Conservation (phyloP, 2,797 vertebrate species). For the Gobio occitaniae region DNA sequence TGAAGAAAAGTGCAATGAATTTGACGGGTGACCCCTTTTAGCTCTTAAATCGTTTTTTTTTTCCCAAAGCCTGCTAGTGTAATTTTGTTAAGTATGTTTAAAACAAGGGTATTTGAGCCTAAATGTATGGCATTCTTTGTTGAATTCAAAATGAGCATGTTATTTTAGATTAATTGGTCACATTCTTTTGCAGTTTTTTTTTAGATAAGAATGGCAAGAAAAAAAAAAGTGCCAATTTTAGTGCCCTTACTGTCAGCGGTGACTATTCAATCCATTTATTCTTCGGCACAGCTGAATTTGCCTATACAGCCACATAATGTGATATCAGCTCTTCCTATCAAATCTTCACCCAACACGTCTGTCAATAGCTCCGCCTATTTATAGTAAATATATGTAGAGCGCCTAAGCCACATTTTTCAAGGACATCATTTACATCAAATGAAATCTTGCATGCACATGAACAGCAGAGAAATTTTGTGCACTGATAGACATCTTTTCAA, state of each 20-base stretch:
- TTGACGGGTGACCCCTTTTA: neutral
- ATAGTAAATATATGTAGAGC: conserved; percentile 42
- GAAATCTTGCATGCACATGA: conserved; percentile 4
- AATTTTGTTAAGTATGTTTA: neutral
- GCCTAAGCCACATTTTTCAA: conserved; percentile 47
- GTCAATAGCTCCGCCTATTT: conserved; percentile 53
- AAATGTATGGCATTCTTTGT: neutral
- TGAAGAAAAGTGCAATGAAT: conserved; percentile 27
- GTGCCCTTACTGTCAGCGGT: conserved; percentile 15
- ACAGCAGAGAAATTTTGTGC: neutral
- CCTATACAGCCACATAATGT: neutral
- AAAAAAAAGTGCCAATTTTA: neutral
- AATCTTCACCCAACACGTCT: conserved; percentile 42
- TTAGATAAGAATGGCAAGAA: conserved; percentile 8
- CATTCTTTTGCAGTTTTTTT: neutral
- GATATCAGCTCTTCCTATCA: conserved; percentile 34
- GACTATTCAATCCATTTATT: conserved; percentile 11
- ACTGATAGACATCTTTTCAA: conserved; percentile 22
- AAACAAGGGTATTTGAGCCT: neutral
- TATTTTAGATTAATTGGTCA: conserved; percentile 16
- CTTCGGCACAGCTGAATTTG: neutral
- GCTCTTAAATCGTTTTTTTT: neutral
- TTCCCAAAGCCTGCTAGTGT: neutral
- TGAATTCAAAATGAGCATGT: neutral
- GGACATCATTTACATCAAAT: conserved; percentile 46